These are phyloP conservation scores for Halcyon senegalensis DNA, from an alignment of 2,113 vertebrate genomes.

Conservation along the genomic window DNA sequence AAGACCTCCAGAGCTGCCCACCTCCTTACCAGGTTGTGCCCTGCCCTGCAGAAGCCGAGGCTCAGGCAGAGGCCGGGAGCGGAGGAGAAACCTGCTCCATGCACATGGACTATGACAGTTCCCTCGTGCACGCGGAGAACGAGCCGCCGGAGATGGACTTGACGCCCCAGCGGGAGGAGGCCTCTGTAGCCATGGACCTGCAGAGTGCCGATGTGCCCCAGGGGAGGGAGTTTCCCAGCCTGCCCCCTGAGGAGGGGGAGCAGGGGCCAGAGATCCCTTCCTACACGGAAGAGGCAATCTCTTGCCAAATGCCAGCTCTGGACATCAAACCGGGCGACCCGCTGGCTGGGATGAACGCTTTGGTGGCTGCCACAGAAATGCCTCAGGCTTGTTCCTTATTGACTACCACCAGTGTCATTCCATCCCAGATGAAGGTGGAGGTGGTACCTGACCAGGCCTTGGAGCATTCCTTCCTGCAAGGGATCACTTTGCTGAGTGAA, in stretches of 20 bases:
- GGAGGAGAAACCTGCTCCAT: slow-evolving; percentile 58
- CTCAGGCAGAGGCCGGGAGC: neutral
- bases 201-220: neutral
- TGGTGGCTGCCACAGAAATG: slow-evolving; percentile 89
- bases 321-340: slow-evolving; percentile 83
- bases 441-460: slow-evolving; percentile 52
- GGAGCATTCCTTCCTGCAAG: slow-evolving; percentile 86
- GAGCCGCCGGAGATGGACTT: slow-evolving; percentile 34
- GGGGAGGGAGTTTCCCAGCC: slow-evolving; percentile 35
- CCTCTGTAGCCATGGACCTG: slow-evolving; percentile 57
- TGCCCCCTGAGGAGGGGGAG: slow-evolving; percentile 26
- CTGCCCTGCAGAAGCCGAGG: slow-evolving; percentile 63
- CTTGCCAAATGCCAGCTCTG: slow-evolving; percentile 56
- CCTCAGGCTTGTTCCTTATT: slow-evolving; percentile 82
- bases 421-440: slow-evolving; percentile 57
- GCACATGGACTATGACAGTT: slow-evolving; percentile 57
- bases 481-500: slow-evolving; percentile 93
- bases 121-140: neutral
- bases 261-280: slow-evolving; percentile 43
- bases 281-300: slow-evolving; percentile 48
- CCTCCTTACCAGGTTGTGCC: slow-evolving; percentile 71
- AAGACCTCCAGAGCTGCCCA: slow-evolving; percentile 68
- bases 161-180: slow-evolving; percentile 71
- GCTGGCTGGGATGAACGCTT: slow-evolving; percentile 90
- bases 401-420: slow-evolving; percentile 10